Conservation (phyloP, 1,140 invertebrate genomes). For the Drosophila watanabei region DNA sequence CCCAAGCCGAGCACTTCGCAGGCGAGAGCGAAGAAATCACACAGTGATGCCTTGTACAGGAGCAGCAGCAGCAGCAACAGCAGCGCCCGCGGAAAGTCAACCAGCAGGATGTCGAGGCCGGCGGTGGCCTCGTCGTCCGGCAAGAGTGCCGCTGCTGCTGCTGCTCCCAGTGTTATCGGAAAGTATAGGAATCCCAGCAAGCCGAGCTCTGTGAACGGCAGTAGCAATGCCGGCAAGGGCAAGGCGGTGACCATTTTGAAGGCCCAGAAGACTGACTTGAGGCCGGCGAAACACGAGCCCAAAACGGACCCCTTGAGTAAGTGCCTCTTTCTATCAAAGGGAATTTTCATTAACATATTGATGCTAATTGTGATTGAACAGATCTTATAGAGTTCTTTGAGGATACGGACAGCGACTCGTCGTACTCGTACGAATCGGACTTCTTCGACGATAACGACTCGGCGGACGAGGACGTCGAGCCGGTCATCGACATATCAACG, state of each 20-base stretch:
- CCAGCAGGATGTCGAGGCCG: constrained; percentile 4
- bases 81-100: constrained; percentile 4
- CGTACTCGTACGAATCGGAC: constrained; percentile 63
- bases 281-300: constrained; percentile 49
- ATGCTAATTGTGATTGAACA: constrained; percentile 1
- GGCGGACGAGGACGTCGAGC: constrained; percentile 57
- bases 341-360: background rate
- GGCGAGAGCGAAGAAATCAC: constrained; percentile 18
- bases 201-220: constrained; percentile 27
- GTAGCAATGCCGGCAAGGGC: constrained; percentile 30
- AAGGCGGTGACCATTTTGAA: constrained; percentile 66
- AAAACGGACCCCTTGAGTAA: constrained; percentile 68
- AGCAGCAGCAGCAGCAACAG: constrained; percentile 16
- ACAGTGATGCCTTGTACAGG: constrained; percentile 5
- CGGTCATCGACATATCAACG: constrained; percentile 70
- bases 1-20: constrained; percentile 32
- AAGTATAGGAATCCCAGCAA: constrained; percentile 6
- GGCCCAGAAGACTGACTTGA: constrained; percentile 46
- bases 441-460: constrained; percentile 55
- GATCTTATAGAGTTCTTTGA: constrained; percentile 40
- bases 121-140: background rate
- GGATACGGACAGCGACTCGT: constrained; percentile 59
- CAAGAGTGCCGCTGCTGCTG: background rate
- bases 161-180: background rate
- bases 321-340: no score